These are phyloP conservation scores for Meiosimyza decipiens DNA, from an alignment of 2,888 invertebrate genomes.

Conservation along the genomic window DNA sequence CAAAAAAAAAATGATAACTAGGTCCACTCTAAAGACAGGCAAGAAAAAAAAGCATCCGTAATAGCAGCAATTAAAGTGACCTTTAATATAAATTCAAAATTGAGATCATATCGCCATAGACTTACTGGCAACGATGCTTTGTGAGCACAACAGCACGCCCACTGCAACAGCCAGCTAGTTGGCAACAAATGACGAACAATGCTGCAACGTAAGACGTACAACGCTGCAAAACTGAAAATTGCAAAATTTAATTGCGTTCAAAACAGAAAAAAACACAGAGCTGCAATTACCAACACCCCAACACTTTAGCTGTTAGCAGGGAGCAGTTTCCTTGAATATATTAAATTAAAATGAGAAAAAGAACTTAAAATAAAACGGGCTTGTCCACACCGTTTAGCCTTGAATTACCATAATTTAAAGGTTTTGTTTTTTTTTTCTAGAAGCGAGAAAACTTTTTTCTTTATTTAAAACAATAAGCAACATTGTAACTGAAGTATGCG, in stretches of 20 bases:
- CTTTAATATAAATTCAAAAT: slow-evolving; percentile 29
- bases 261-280: not conserved
- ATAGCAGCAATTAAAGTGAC: slow-evolving; percentile 14
- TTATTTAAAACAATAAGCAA: too few relatives aligned
- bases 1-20: too few relatives aligned
- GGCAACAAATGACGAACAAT: not conserved
- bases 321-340: slow-evolving; percentile 27
- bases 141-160: slow-evolving; percentile 10
- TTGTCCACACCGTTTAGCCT: too few relatives aligned
- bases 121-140: not conserved
- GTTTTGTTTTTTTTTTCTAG: too few relatives aligned
- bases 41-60: too few relatives aligned
- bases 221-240: too few relatives aligned
- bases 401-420: too few relatives aligned
- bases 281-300: slow-evolving; percentile 12
- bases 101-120: slow-evolving; percentile 20
- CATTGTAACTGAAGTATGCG: too few relatives aligned
- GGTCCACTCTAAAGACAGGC: too few relatives aligned
- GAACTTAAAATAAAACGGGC: not conserved
- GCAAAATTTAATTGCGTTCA: slow-evolving; percentile 12
- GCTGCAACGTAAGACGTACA: not conserved
- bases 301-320: slow-evolving; percentile 2
- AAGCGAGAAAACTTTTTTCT: too few relatives aligned
- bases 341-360: not conserved
- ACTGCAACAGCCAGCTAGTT: slow-evolving; percentile 1